Evolutionary conservation across 2,113 vertebrate species (phyloP).

Genomic region (Taxidea taxus): DNA sequence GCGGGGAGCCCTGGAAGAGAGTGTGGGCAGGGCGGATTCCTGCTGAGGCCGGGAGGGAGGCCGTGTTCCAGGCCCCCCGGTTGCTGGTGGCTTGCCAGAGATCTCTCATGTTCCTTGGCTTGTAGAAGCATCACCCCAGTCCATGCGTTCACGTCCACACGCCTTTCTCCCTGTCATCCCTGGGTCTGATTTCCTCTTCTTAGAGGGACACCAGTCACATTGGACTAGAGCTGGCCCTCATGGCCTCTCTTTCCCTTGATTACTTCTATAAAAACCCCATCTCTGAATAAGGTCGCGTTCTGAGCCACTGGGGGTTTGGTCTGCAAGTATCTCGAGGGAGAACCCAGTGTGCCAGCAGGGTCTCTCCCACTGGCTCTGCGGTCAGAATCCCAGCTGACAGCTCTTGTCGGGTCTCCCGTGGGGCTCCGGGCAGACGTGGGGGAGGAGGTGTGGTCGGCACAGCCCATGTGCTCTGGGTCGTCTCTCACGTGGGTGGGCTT

Average conservation of each 20-base stretch:
- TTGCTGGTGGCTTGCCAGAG: fast-evolving
- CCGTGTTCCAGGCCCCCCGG: fast-evolving
- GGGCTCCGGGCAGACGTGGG: not conserved
- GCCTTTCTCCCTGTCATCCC: not conserved
- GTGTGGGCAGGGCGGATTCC: not conserved
- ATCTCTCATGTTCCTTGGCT: fast-evolving
- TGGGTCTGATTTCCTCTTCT: not conserved
- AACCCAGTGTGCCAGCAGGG: fast-evolving
- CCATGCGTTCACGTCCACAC: fast-evolving
- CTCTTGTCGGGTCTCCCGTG: not conserved
- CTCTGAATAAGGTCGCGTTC: not conserved
- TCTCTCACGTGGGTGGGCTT: fast-evolving
- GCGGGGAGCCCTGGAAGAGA: fast-evolving
- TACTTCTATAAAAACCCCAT: not conserved
- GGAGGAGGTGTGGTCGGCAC: too few species aligned
- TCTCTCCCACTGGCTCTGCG: not conserved
- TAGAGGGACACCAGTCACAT: fast-evolving
- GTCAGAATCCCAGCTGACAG: too few species aligned
- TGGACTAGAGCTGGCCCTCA: not conserved
- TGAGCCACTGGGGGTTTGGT: not conserved
- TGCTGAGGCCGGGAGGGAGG: not conserved
- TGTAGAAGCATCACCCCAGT: fast-evolving
- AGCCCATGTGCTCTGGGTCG: fast-evolving
- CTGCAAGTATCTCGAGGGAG: not conserved
- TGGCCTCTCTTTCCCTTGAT: not conserved